These are phyloP conservation scores for Calosoma granatense DNA, from an alignment of 1,140 invertebrate genomes.

Conservation along the genomic window DNA sequence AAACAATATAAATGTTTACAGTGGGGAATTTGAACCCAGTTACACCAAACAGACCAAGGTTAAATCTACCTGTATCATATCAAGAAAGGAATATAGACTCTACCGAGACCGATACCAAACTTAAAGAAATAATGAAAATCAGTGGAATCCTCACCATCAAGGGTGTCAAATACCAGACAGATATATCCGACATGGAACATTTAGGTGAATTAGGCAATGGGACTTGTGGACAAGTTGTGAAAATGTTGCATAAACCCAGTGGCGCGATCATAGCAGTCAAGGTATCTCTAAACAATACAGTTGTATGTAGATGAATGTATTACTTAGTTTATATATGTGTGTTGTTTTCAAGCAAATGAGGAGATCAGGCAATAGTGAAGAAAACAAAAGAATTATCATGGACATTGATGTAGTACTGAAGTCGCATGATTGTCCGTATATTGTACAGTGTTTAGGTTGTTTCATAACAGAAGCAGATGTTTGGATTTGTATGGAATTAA, in stretches of 20 bases:
- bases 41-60: background rate
- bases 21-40: background rate
- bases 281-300: no score
- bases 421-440: constrained; percentile 93
- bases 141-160: constrained; percentile 79
- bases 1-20: no score
- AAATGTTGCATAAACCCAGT: constrained; percentile 86
- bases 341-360: constrained; percentile 77
- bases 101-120: constrained; percentile 37
- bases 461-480: constrained; percentile 91
- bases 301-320: no score
- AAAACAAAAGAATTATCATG: constrained; percentile 97
- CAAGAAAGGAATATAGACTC: constrained; percentile 7
- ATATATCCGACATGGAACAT: constrained; percentile 77
- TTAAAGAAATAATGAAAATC: constrained; percentile 46
- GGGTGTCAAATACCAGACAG: constrained; percentile 68
- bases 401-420: constrained; percentile 96
- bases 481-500: constrained; percentile 92
- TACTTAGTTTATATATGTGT: constrained; percentile 14
- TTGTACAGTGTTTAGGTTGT: constrained; percentile 93
- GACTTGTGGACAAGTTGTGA: constrained; percentile 94
- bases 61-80: background rate
- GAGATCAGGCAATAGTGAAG: constrained; percentile 88
- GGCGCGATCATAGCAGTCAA: constrained; percentile 88
- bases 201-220: constrained; percentile 89